phyloP scores from a whole-genome alignment of 2,888 invertebrate species.

The Mystacides longicornis region DNA sequence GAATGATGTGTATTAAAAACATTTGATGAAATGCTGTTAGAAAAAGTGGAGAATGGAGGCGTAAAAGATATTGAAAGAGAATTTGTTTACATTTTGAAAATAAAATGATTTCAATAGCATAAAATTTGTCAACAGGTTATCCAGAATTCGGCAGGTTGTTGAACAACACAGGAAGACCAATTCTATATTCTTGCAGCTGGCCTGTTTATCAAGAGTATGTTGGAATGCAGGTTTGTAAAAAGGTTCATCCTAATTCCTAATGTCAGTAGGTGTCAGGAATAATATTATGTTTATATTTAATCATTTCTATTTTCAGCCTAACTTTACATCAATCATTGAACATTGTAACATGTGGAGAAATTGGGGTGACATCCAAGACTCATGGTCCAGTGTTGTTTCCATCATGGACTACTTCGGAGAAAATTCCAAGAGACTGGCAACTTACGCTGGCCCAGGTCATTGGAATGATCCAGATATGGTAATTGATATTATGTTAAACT shows the following conservation, averaged over 20 bases:
- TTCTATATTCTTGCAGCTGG: conserved; percentile 76
- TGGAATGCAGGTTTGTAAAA: conserved; percentile 38
- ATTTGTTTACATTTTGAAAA: too few relatives aligned
- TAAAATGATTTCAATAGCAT: too few relatives aligned
- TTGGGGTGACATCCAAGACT: conserved; percentile 59
- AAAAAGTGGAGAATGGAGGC: too few relatives aligned
- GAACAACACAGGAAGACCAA: conserved; percentile 67
- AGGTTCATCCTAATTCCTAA: conserved; percentile 3
- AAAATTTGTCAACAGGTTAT: conserved; percentile 53
- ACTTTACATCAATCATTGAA: conserved; percentile 47
- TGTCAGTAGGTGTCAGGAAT: not conserved
- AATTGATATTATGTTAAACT: too few relatives aligned
- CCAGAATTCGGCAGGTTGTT: conserved; percentile 59
- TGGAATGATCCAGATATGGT: conserved; percentile 71
- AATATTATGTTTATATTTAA: not conserved
- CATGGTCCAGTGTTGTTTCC: conserved; percentile 46
- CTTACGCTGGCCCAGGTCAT: conserved; percentile 57
- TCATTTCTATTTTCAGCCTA: conserved; percentile 36
- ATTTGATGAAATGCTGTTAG: too few relatives aligned
- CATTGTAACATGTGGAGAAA: conserved; percentile 62
- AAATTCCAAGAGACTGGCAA: conserved; percentile 52
- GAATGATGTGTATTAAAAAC: too few relatives aligned
- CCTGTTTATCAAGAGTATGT: conserved; percentile 61
- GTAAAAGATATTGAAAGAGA: too few relatives aligned
- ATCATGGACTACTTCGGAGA: conserved; percentile 55